Conservation (phyloP, 1,140 invertebrate species). For the Acyrthosiphon pisum region DNA sequence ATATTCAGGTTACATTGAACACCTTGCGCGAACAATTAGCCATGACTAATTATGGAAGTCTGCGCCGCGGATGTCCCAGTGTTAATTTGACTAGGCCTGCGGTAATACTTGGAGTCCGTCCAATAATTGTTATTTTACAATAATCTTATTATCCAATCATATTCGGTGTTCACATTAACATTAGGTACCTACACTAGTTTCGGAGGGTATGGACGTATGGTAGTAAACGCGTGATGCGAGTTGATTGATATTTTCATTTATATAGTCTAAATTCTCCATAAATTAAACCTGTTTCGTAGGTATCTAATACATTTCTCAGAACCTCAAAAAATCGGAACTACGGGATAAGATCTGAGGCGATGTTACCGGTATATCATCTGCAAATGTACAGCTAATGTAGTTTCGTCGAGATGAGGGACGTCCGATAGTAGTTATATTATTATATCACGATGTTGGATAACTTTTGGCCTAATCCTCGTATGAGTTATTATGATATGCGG, state of each 20-base stretch:
- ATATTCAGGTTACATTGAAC: neutral
- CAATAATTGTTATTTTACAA: neutral
- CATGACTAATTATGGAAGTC: slow-evolving; percentile 1
- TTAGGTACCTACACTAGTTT: neutral
- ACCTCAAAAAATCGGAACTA: neutral
- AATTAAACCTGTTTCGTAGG: neutral
- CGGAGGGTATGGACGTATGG: neutral
- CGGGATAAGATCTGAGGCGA: neutral
- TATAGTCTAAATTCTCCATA: neutral
- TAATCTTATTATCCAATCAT: neutral
- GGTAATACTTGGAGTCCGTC: neutral
- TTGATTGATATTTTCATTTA: neutral
- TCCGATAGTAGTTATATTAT: neutral
- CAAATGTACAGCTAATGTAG: neutral
- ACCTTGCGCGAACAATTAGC: neutral
- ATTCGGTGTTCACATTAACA: neutral
- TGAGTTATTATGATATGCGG: neutral
- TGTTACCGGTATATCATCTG: neutral
- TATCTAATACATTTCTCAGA: neutral
- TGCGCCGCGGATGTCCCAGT: neutral
- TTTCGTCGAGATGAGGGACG: neutral
- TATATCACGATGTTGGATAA: neutral
- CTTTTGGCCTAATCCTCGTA: neutral
- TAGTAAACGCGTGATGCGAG: neutral
- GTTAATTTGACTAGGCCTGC: neutral